Evolutionary conservation across 2,888 invertebrate species (phyloP).

Genomic region (Geophilus truncorum): DNA sequence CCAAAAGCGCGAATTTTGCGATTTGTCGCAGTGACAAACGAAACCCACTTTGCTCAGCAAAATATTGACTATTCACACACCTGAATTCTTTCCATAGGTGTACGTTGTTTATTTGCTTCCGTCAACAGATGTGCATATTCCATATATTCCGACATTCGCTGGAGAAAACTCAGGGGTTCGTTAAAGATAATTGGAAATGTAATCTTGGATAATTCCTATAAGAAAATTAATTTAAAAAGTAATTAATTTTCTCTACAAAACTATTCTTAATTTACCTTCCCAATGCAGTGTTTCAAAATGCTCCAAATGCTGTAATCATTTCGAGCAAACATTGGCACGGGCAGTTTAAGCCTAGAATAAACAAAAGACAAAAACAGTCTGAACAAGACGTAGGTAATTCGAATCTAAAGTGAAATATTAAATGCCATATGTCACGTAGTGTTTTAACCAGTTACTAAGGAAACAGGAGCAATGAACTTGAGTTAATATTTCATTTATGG

Average conservation of each 20-base stretch:
- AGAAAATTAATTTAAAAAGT: neutral
- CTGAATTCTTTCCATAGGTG: slow-evolving; percentile 78
- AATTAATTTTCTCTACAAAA: neutral
- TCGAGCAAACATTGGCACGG: slow-evolving; percentile 51
- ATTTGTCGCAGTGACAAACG: no score
- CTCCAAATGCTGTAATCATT: slow-evolving; percentile 86
- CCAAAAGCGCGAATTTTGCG: no score
- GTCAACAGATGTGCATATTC: slow-evolving; percentile 76
- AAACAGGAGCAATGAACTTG: neutral
- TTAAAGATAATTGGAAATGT: slow-evolving; percentile 96
- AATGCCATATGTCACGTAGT: no score
- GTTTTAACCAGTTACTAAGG: no score
- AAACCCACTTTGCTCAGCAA: no score
- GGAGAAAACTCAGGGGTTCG: slow-evolving; percentile 90
- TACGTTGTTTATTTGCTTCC: slow-evolving; percentile 68
- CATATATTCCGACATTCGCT: slow-evolving; percentile 89
- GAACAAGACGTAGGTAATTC: no score
- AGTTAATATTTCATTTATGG: neutral
- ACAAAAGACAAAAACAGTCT: neutral
- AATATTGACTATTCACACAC: no score
- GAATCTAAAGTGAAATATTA: no score
- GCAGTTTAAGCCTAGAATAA: slow-evolving; percentile 46
- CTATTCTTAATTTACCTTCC: slow-evolving; percentile 46
- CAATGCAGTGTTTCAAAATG: slow-evolving; percentile 81
- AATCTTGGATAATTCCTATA: slow-evolving; percentile 80